Percentiles rank a stretch among this genome's conserved stretches.
phyloP scores from a whole-genome alignment of 2,113 vertebrate species.

The Phrynosoma blainvillii region DNA sequence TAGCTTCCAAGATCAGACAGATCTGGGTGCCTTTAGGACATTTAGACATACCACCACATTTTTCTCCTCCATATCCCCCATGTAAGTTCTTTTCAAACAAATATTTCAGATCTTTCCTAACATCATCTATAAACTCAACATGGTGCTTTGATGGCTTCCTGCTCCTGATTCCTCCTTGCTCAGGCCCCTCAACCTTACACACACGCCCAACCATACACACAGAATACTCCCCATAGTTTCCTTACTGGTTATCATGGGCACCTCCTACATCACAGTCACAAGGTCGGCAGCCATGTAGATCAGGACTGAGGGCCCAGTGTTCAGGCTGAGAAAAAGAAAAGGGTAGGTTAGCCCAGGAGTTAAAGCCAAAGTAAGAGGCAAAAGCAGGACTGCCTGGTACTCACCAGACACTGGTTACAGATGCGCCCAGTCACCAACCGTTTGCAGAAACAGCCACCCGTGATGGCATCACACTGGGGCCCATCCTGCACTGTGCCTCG shows the following conservation, averaged over 20 bases:
- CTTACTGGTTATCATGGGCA: constrained; percentile 84
- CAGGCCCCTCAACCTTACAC: not conserved
- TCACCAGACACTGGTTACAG: constrained; percentile 88
- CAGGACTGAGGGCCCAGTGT: constrained; percentile 88
- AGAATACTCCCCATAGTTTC: not conserved
- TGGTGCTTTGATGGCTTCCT: not conserved
- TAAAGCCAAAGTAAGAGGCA: not conserved
- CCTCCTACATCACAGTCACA: constrained; percentile 90
- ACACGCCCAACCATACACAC: not conserved
- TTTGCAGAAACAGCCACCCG: constrained; percentile 88
- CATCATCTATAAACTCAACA: not conserved
- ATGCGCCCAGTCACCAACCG: constrained; percentile 83
- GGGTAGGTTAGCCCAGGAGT: not conserved
- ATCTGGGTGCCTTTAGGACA: too few relatives aligned
- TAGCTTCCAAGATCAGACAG: too few relatives aligned
- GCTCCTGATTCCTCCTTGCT: not conserved
- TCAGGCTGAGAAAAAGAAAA: constrained; percentile 72
- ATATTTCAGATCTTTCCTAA: not conserved
- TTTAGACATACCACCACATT: too few relatives aligned
- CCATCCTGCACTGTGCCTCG: constrained; percentile 77
- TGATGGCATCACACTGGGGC: constrained; percentile 83
- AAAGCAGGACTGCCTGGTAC: constrained; percentile 26
- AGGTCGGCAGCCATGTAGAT: constrained; percentile 81
- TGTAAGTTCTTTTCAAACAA: not conserved
- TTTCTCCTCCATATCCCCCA: not conserved